Base-by-base conservation (phyloP, 2,888 invertebrate genomes). In the Cataglyphis albicans region DNA sequence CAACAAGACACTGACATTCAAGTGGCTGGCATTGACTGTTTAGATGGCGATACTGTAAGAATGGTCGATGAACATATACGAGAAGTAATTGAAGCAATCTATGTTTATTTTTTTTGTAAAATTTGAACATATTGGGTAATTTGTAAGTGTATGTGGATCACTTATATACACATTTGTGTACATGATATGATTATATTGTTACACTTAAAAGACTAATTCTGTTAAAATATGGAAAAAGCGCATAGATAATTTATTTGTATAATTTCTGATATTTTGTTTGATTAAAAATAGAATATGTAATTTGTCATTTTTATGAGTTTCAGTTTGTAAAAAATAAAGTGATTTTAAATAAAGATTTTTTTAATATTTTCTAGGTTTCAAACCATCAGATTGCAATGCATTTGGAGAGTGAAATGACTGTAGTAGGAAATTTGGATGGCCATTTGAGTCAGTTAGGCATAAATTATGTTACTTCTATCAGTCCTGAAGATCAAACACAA, bases 361-460 rank as follows among this genome's bases (percentile, higher is more conserved):
- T 35, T 35, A 52, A 41, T 29, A 1, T 72, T 61, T 83, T 74
- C 1, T 64, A 94, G 94, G 94, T 94, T 41, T 93, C 93, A 5
- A 92, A 92, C 88, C 93, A 94, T 87, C 92, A 93, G 78, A 94
- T 94, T 75, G 89, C 94, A 15, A 93, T 94, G 92, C 93, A 94
- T 76, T 84, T 94, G 25, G 93, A 93, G 25, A 90, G 88, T 1
- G 92, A 93, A 35, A 93, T 94, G 89, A 88, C 94, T 18, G 94
- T 94, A 10, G 94, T 94, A 9, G 94, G 92, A 44, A 94, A 93
- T 86, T 87, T 94, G 52, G 91, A 89, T 44, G 91, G 91, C 5
- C 92, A 93, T 72, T 89, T 94, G 21, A 90, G 91, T 84, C 94
- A 93, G 65, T 88, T 94, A 82, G 94, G 92, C 59, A 94, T 94